Evolutionary conservation across 2,888 invertebrate species (phyloP).

Genomic region (Athripsodes cinereus): DNA sequence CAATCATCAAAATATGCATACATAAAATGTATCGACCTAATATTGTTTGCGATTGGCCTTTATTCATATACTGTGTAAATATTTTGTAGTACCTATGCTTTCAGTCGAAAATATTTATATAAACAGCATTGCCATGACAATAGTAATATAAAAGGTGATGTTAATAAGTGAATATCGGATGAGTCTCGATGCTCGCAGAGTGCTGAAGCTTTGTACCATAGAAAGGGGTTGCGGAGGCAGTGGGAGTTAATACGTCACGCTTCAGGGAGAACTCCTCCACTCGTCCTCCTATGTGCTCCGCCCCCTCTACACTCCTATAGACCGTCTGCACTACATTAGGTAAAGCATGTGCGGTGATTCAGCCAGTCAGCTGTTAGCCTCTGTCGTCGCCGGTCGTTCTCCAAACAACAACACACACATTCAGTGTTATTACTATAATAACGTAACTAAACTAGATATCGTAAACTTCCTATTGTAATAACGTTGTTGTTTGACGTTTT

Average conservation of each 20-base stretch:
- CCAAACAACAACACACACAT: slow-evolving; percentile 2
- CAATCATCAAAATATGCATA: too few species aligned
- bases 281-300: neutral
- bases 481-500: too few species aligned
- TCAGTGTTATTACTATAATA: neutral
- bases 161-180: neutral
- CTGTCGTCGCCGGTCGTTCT: slow-evolving; percentile 26
- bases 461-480: too few species aligned
- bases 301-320: slow-evolving; percentile 11
- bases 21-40: too few species aligned
- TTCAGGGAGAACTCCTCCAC: slow-evolving; percentile 12
- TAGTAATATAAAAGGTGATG: neutral
- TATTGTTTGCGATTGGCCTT: too few species aligned
- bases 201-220: neutral
- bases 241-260: slow-evolving; percentile 26
- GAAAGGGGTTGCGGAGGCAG: slow-evolving; percentile 3
- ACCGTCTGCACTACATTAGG: slow-evolving; percentile 18
- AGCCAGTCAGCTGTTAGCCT: slow-evolving; percentile 49
- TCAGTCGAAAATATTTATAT: too few species aligned
- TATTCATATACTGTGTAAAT: too few species aligned
- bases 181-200: neutral
- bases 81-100: too few species aligned
- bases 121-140: neutral
- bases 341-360: slow-evolving; percentile 37
- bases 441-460: too few species aligned